Conservation (phyloP, 2,797 vertebrate genomes). For the Enteromius mattozi region DNA sequence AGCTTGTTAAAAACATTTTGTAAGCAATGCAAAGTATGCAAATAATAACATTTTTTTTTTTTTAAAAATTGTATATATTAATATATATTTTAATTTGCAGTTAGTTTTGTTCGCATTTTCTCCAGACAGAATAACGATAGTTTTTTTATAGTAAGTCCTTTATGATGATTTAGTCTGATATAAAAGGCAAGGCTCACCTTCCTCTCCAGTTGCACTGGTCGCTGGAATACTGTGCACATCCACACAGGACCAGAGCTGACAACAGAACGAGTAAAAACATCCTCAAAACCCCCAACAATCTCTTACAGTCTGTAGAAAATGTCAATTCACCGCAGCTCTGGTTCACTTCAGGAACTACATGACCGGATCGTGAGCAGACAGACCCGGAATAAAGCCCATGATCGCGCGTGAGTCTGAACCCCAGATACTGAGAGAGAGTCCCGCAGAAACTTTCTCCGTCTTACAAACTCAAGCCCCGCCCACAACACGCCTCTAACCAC, state of each 20-base stretch:
- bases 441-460: not conserved
- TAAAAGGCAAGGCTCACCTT: conserved; percentile 76
- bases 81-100: not conserved
- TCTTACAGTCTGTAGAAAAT: not conserved
- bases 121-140: not conserved
- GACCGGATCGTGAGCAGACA: not conserved
- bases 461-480: not conserved
- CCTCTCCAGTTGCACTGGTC: conserved; percentile 94
- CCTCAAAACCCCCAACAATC: not conserved
- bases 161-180: not conserved
- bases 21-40: not conserved
- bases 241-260: conserved; percentile 65
- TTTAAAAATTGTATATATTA: too few relatives aligned
- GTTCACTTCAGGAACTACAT: not conserved
- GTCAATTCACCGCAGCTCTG: not conserved
- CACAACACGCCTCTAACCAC: not conserved
- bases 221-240: conserved; percentile 86
- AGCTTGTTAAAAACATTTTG: not conserved
- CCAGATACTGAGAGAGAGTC: not conserved
- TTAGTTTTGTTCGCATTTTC: not conserved
- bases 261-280: conserved; percentile 4
- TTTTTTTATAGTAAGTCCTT: not conserved
- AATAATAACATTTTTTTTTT: too few relatives aligned
- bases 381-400: not conserved
- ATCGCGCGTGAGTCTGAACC: not conserved